Base-by-base conservation (phyloP, 2,888 invertebrate genomes). In the Athrips mouffetella region DNA sequence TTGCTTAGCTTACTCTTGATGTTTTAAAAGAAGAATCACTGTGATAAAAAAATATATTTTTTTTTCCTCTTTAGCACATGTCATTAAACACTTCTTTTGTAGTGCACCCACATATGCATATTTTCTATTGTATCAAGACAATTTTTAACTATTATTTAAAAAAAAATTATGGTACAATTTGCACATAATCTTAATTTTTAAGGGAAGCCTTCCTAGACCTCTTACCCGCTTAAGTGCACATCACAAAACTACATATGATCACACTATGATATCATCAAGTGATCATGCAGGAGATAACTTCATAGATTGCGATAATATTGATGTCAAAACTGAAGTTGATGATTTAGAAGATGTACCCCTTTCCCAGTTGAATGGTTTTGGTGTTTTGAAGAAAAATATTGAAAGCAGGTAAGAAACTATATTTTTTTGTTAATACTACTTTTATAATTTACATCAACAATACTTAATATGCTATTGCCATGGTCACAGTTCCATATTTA, bases 281-380 rank as follows among this genome's bases (percentile, higher is more conserved):
- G 27, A 16, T 15, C 10, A n/a, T 35, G 41, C 49, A 8, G 52
- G 51, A 5, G 69, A 73, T 25, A 76, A 72, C 40, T 74, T 79
- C 29, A 68, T 80, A 6, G 73, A 77, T 35, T 77, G 77, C 29
- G 71, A 73, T 0, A 46, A 53, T 1, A 53, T 46, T 0, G 75
- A 75, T 8, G 49, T 46, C 7, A 45, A 74, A 45, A 64, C 57
- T 15, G 68, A 72, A 15, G 20, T 52, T 0, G 76, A 76, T 30
- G 78, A 79, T 18, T 50, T 13, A n/a, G 42, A 42, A 4, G 42
- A 42, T 18, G 11, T 75, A 30, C 77, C 77, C 0, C 42, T 79
- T 8, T 70, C 76, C 2, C 63, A 67, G 30, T 53, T 74, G 2
- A 51, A 69, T 11, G 48, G 6, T 10, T 10, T 18, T 3, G 18